Evolutionary conservation across 2,797 vertebrate species (phyloP), one percentile per base, ranked within the genome.

Genomic region (Premnoplex brunnescens): DNA sequence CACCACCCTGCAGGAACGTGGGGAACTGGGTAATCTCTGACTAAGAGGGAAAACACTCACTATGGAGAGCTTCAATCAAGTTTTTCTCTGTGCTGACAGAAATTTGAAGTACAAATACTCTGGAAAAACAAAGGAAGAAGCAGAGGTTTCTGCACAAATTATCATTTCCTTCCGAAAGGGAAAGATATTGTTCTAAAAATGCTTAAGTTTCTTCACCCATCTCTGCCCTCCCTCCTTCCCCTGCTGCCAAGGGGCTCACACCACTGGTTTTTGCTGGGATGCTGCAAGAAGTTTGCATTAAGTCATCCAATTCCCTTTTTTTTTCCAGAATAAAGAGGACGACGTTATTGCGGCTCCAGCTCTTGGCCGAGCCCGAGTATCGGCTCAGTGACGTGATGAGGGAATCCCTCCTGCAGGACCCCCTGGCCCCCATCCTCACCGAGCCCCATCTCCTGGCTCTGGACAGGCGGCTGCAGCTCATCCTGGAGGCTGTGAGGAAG

Each of bases 371-470:
- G 36, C 95, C 98, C 0, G 98, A 98, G 32, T 99, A 98, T 92
- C 97, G 79, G 34, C 98, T 99, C 56, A 99, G 99, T 0, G 99
- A 99, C 0, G 96, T 99, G 63, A 99, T 99, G 99, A 98, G 98
- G 69, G 99, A 99, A 88, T 99, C 99, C 4, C 98, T 99, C 59
- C 95, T 97, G 20, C 95, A 88, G 19, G 99, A 99, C 93, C 90
- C 49, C 37, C 98, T 99, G 39, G 91, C 69, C 10, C 98, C 99
- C 0, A 63, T 99, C 68, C 98, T 99, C 91, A 98, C 98, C 0
- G 99, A 99, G 60, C 98, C 98, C 8, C 99, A 99, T 85, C 98
- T 99, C 60, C 87, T 97, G 74, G 99, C 99, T 22, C 96, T 99
- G 94, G 99, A 99, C 97, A 98, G 99, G 6, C 96, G 99, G 79